phyloP scores from a whole-genome alignment of 2,888 invertebrate species.

The Anagyrus pseudococci region DNA sequence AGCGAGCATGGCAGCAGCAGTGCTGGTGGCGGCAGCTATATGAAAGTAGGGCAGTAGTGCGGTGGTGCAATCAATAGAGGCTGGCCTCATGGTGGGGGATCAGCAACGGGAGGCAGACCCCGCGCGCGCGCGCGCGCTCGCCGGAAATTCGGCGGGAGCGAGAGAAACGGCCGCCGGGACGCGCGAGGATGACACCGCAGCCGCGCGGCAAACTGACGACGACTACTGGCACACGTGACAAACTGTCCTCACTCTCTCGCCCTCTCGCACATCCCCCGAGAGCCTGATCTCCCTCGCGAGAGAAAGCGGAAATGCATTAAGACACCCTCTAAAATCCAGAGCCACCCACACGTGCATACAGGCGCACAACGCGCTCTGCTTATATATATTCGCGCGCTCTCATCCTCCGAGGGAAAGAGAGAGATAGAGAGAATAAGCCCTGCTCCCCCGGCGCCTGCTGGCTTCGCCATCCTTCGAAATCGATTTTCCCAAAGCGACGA shows the following conservation, averaged over 20 bases:
- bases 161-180: slow-evolving; percentile 19
- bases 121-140: slow-evolving; percentile 40
- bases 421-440: no score
- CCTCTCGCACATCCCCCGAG: background rate
- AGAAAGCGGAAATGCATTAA: background rate
- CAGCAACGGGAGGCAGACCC: slow-evolving; percentile 6
- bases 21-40: slow-evolving; percentile 47
- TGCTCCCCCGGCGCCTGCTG: no score
- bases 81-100: slow-evolving; percentile 50
- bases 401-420: no score
- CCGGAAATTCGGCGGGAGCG: slow-evolving; percentile 44
- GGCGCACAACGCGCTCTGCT: no score
- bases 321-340: background rate
- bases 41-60: slow-evolving; percentile 61
- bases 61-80: slow-evolving; percentile 59
- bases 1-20: slow-evolving; percentile 20
- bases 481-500: background rate
- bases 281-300: no score
- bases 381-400: background rate
- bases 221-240: background rate
- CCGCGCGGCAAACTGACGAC: no score
- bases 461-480: background rate
- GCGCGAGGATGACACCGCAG: slow-evolving; percentile 6
- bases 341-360: no score
- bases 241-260: background rate